Evolutionary conservation across 2,113 vertebrate species (phyloP).

Genomic region (Gulo gulo): DNA sequence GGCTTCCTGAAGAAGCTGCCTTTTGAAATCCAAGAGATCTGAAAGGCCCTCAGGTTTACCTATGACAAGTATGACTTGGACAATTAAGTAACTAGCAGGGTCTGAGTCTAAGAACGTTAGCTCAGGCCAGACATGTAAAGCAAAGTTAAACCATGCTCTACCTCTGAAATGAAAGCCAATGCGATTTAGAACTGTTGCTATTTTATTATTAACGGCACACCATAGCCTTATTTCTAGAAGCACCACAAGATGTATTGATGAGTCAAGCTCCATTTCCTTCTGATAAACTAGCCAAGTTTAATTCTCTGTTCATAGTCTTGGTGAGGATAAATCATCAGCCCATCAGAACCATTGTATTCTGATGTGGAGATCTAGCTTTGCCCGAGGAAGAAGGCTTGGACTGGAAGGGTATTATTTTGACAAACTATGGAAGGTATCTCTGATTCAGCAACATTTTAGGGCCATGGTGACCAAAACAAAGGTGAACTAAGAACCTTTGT

Average conservation of each 20-base stretch:
- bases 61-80: not conserved
- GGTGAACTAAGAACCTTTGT: not conserved
- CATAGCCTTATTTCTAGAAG: not conserved
- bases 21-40: not conserved
- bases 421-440: not conserved
- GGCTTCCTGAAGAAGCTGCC: not conserved
- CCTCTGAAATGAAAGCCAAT: not conserved
- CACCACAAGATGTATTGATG: not conserved
- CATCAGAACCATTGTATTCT: not conserved
- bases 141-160: not conserved
- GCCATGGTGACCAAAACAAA: not conserved
- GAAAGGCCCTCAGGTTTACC: not conserved
- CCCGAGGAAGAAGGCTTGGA: not conserved
- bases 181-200: not conserved
- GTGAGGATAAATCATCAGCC: not conserved
- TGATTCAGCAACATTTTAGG: constrained; percentile 23
- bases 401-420: not conserved
- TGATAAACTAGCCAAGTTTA: constrained; percentile 14
- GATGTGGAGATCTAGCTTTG: not conserved
- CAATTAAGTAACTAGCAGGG: not conserved
- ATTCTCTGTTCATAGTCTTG: not conserved
- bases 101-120: not conserved
- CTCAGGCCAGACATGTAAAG: not conserved
- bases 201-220: not conserved
- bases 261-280: not conserved